phyloP scores from a whole-genome alignment of 2,113 vertebrate species.

The Mystacornis crossleyi region DNA sequence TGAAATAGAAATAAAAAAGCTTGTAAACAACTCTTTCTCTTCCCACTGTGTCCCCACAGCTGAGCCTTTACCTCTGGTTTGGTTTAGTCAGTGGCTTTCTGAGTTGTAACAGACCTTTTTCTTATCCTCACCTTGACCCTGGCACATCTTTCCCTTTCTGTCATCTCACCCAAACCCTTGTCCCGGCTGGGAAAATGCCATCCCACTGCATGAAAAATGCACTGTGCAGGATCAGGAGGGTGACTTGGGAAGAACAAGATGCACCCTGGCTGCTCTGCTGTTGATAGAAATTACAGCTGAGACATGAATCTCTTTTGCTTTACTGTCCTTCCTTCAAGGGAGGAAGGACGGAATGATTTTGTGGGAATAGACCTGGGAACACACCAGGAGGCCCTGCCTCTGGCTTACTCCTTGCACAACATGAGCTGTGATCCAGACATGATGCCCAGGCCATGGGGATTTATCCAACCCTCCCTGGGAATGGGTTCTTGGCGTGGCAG shows the following conservation, averaged over 20 bases:
- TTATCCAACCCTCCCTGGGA: not conserved
- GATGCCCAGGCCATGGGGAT: not conserved
- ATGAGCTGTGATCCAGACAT: not conserved
- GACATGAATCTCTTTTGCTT: not conserved
- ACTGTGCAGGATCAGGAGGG: not conserved
- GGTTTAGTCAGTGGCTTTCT: not conserved
- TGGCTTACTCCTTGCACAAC: not conserved
- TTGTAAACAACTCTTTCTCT: not conserved
- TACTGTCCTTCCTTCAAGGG: fast-evolving
- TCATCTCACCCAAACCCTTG: not conserved
- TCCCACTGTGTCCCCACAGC: not conserved
- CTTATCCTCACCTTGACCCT: not conserved
- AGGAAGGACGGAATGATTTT: not conserved
- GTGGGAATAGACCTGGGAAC: not conserved
- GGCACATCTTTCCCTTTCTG: not conserved
- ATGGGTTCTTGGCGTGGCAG: not conserved
- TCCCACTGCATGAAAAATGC: not conserved
- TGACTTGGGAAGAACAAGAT: not conserved
- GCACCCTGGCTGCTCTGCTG: not conserved
- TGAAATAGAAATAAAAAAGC: not conserved
- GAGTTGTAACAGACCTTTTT: not conserved
- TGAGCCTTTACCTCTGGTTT: not conserved
- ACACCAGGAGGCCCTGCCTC: not conserved
- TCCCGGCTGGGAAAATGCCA: not conserved
- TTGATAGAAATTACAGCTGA: not conserved